Evolutionary conservation across 2,888 invertebrate genomes (phyloP).

Genomic region (Diarsia mendica): DNA sequence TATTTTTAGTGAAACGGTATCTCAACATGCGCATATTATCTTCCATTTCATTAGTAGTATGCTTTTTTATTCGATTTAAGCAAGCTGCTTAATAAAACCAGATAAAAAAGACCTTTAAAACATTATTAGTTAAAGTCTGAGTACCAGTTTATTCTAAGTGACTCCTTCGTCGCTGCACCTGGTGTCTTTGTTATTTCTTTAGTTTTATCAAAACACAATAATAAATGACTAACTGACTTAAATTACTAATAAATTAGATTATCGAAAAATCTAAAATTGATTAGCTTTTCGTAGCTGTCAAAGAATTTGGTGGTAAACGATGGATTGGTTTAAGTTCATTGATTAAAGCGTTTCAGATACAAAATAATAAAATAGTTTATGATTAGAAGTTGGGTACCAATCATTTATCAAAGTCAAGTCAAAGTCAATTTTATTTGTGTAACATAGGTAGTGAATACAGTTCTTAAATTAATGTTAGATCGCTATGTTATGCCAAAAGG

Average conservation of each 20-base stretch:
- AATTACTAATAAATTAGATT: conserved; percentile 12
- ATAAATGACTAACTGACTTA: conserved; percentile 8
- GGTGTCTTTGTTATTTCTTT: conserved; percentile 20
- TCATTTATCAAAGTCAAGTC: too few relatives aligned
- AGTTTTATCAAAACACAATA: conserved; percentile 41
- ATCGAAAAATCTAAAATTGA: conserved; percentile 25
- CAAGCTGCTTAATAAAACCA: background rate
- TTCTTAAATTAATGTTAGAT: too few relatives aligned
- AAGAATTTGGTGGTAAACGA: conserved; percentile 10
- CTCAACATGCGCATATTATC: background rate
- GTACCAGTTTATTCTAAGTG: conserved; percentile 3
- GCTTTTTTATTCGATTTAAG: background rate
- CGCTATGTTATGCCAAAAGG: too few relatives aligned
- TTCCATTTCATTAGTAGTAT: background rate
- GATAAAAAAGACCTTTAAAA: background rate
- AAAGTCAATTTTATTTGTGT: too few relatives aligned
- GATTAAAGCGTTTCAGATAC: background rate
- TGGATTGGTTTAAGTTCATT: background rate
- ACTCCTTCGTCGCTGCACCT: conserved; percentile 30
- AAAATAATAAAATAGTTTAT: background rate
- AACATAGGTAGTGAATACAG: too few relatives aligned
- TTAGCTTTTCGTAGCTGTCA: conserved; percentile 13
- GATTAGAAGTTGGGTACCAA: too few relatives aligned
- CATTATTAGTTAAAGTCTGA: conserved; percentile 11
- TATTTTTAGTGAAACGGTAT: too few relatives aligned